Percentiles rank a stretch among this genome's conserved stretches.
phyloP scores from a whole-genome alignment of 2,113 vertebrate species.

The Ibidorhyncha struthersii region DNA sequence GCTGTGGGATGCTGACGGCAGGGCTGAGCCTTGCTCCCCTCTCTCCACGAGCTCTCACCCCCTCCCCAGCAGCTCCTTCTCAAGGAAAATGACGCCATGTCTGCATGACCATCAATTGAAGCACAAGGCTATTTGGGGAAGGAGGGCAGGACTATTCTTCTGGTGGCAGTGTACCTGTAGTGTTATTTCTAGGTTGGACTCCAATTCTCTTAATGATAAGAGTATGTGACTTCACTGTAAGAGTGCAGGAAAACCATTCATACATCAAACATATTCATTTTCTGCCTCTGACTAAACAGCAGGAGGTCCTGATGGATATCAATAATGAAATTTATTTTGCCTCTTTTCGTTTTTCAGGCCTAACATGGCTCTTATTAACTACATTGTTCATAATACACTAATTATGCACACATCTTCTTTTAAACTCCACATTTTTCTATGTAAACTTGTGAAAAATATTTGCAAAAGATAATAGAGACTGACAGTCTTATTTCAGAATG shows the following conservation, averaged over 20 bases:
- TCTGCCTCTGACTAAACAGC: not conserved
- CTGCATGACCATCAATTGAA: not conserved
- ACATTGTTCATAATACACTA: not conserved
- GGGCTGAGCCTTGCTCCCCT: fast-evolving
- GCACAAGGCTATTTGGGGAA: not conserved
- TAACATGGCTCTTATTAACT: not conserved
- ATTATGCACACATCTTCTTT: not conserved
- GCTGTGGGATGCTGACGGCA: not conserved
- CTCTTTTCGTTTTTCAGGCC: not conserved
- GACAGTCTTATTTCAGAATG: not conserved
- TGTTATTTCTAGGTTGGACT: not conserved
- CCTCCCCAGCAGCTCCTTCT: not conserved
- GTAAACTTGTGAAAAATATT: not conserved
- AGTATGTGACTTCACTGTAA: not conserved
- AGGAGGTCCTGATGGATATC: not conserved
- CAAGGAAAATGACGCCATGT: not conserved
- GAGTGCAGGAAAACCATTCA: not conserved
- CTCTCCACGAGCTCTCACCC: fast-evolving
- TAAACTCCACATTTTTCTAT: not conserved
- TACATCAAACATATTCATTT: not conserved
- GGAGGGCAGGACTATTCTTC: not conserved
- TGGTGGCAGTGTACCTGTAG: not conserved
- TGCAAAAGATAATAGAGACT: not conserved
- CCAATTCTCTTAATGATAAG: not conserved
- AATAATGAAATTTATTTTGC: not conserved